Percentiles rank a stretch among this genome's conserved stretches.
phyloP scores from a whole-genome alignment of 2,888 invertebrate species.

The Bugula neritina region DNA sequence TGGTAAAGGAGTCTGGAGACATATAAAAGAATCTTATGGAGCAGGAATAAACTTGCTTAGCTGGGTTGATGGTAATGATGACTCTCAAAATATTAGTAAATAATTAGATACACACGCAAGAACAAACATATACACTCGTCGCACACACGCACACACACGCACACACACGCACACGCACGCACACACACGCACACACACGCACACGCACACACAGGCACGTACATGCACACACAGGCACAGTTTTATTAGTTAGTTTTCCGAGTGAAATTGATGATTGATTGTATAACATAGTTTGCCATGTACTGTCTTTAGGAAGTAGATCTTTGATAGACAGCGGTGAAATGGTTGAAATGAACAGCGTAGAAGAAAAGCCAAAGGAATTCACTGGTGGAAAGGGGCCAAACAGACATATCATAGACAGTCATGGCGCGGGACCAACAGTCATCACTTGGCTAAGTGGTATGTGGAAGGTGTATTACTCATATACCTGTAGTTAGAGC shows the following conservation, averaged over 20 bases:
- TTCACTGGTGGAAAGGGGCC: slow-evolving; percentile 15
- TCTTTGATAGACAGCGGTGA: not conserved
- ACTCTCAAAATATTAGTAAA: no score
- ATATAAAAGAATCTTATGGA: slow-evolving; percentile 21
- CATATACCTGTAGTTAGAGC: no score
- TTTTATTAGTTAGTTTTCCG: no score
- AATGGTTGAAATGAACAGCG: not conserved
- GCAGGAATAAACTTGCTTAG: slow-evolving; percentile 11
- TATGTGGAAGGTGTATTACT: not conserved
- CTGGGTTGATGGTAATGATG: slow-evolving; percentile 21
- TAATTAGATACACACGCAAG: no score
- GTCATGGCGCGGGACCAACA: not conserved
- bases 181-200: no score
- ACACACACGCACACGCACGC: no score
- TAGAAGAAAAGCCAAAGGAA: not conserved
- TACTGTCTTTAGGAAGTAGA: not conserved
- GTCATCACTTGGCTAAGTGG: slow-evolving; percentile 17
- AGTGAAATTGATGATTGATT: no score
- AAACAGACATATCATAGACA: slow-evolving; percentile 13
- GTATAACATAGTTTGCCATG: not conserved
- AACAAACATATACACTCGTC: no score
- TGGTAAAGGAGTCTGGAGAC: slow-evolving; percentile 18
- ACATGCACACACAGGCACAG: no score
- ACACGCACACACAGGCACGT: no score
- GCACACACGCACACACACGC: no score